These are phyloP conservation scores for Aleiodes sp. DNA, from an alignment of 1,140 invertebrate genomes.

Conservation along the genomic window DNA sequence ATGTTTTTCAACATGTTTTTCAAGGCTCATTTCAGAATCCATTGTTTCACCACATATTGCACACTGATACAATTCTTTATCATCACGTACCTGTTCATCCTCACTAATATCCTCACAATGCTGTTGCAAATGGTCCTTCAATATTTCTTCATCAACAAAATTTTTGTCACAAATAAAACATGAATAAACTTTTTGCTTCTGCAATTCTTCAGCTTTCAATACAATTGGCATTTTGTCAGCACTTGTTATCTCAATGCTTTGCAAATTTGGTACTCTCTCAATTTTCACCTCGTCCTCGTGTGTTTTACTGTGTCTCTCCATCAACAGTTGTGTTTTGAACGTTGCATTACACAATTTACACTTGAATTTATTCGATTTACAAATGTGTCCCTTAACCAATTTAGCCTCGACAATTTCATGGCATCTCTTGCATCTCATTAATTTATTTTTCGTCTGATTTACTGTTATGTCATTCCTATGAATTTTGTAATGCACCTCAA, in stretches of 20 bases:
- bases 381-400: conserved; percentile 55
- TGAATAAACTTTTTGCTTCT: conserved; percentile 41
- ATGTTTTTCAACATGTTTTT: conserved; percentile 57
- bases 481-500: conserved; percentile 48
- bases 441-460: conserved; percentile 40
- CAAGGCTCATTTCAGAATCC: conserved; percentile 53
- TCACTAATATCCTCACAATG: conserved; percentile 52
- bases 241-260: not conserved
- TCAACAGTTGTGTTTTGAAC: conserved; percentile 47
- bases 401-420: conserved; percentile 58
- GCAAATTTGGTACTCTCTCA: not conserved
- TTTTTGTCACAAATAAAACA: conserved; percentile 63
- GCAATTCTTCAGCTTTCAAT: not conserved
- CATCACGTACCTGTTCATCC: conserved; percentile 44
- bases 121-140: conserved; percentile 62
- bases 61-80: conserved; percentile 57
- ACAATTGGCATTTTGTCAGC: not conserved
- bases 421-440: conserved; percentile 61
- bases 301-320: conserved; percentile 42
- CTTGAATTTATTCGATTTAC: conserved; percentile 43
- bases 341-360: conserved; percentile 48
- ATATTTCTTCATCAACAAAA: conserved; percentile 55
- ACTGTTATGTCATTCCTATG: conserved; percentile 42
- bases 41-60: conserved; percentile 57
- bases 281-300: conserved; percentile 37